These are phyloP conservation scores for Macrophya alboannulata DNA, from an alignment of 2,888 invertebrate species.

Conservation along the genomic window DNA sequence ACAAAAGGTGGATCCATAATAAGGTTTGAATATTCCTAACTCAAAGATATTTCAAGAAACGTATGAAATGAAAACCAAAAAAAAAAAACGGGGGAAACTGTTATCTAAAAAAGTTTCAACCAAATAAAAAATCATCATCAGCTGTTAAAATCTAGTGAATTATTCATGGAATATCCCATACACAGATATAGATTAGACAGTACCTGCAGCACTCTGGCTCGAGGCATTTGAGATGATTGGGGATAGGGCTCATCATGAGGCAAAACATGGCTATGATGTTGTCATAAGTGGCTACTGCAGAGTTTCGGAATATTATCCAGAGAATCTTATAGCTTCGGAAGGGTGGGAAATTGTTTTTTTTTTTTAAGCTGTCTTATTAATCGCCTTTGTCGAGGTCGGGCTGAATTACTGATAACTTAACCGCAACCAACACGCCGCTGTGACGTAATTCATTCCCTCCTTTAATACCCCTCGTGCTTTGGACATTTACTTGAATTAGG, in stretches of 20 bases:
- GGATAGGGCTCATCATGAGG: slow-evolving; percentile 3
- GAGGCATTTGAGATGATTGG: slow-evolving; percentile 27
- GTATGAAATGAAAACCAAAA: too few relatives aligned
- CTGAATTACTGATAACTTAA: slow-evolving; percentile 30
- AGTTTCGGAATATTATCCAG: slow-evolving; percentile 4
- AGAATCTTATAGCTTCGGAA: not conserved
- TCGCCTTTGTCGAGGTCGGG: slow-evolving; percentile 33
- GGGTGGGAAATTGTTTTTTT: not conserved
- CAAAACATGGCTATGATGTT: slow-evolving; percentile 15
- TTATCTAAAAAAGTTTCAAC: too few relatives aligned
- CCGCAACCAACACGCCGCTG: slow-evolving; percentile 6
- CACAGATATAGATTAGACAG: too few relatives aligned
- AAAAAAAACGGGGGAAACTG: too few relatives aligned
- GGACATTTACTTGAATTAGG: not conserved
- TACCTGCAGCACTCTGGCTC: not conserved
- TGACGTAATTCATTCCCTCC: not conserved
- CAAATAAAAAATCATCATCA: too few relatives aligned
- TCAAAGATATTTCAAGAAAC: too few relatives aligned
- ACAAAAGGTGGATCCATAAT: too few relatives aligned
- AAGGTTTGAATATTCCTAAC: too few relatives aligned
- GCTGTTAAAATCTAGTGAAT: too few relatives aligned
- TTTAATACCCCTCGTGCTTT: not conserved
- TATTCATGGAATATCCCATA: too few relatives aligned
- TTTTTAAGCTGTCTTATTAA: slow-evolving; percentile 18
- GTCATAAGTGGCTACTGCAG: slow-evolving; percentile 11